A percentile compares a stretch with the other conserved stretches of the same genome.
These are phyloP conservation scores for Tachina lurida DNA, from an alignment of 2,888 invertebrate genomes.

Conservation along the genomic window DNA sequence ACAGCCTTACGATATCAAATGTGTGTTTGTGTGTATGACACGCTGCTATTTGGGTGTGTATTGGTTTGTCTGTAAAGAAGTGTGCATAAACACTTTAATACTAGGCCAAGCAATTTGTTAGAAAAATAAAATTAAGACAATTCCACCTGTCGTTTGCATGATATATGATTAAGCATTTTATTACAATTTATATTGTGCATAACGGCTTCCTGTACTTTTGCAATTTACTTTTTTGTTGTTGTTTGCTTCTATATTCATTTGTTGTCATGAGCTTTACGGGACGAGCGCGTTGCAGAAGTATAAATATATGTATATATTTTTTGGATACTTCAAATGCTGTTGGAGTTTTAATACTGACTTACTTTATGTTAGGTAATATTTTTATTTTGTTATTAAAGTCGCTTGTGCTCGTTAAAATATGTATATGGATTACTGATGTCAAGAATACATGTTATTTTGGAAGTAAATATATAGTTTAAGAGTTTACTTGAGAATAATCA, in stretches of 20 bases:
- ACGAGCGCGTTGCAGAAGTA: constrained; percentile 19
- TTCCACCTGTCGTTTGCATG: constrained; percentile 68
- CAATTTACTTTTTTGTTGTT: not conserved
- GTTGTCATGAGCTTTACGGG: not conserved
- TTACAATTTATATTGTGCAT: constrained; percentile 51
- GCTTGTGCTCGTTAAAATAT: no score
- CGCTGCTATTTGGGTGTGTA: not conserved
- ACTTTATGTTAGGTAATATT: not conserved
- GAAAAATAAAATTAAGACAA: constrained; percentile 57
- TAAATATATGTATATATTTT: constrained; percentile 48
- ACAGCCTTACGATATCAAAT: not conserved
- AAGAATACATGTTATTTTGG: no score
- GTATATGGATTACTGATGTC: no score
- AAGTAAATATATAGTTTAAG: no score
- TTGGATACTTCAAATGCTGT: not conserved
- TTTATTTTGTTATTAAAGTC: not conserved
- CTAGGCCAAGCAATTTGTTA: constrained; percentile 64
- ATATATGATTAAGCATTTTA: constrained; percentile 67
- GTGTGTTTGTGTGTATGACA: not conserved
- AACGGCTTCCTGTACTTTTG: constrained; percentile 47
- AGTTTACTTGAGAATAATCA: no score
- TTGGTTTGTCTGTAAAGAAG: not conserved
- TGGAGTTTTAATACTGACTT: no score
- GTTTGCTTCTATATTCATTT: not conserved
- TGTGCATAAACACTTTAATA: constrained; percentile 20